Evolutionary conservation across 2,113 vertebrate genomes (phyloP).

Genomic region (zebrafish (Danio rerio)): DNA sequence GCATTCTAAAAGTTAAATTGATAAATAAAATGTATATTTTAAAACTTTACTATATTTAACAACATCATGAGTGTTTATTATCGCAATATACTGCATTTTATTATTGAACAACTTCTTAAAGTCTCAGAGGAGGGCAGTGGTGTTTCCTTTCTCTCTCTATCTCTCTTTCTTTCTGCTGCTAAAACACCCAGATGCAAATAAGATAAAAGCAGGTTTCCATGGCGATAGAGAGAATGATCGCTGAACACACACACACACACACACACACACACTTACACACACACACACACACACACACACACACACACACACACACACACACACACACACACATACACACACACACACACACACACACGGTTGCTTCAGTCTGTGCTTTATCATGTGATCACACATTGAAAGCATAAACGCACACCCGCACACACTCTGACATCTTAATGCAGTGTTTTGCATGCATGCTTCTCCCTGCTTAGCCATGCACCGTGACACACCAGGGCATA

Average conservation of each 20-base stretch:
- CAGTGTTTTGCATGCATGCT: constrained; percentile 30
- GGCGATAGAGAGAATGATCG: constrained; percentile 44
- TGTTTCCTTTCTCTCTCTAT: constrained; percentile 31
- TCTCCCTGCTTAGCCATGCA: constrained; percentile 35
- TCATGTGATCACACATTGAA: constrained; percentile 44
- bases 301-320: constrained; percentile 11
- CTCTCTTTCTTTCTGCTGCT: constrained; percentile 26
- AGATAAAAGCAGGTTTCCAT: constrained; percentile 54
- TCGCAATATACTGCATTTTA: too few relatives aligned
- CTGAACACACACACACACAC: constrained; percentile 11
- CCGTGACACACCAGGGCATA: constrained; percentile 43
- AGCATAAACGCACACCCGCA: constrained; percentile 11
- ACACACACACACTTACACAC: too few relatives aligned
- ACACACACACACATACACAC: constrained; percentile 9
- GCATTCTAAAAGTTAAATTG: too few relatives aligned
- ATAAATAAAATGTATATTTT: too few relatives aligned
- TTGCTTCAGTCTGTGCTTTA: constrained; percentile 14
- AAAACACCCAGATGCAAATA: constrained; percentile 51
- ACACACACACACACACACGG: not conserved
- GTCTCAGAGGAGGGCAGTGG: constrained; percentile 13
- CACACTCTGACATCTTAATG: constrained; percentile 5
- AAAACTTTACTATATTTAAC: too few relatives aligned
- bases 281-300: not conserved
- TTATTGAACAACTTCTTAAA: not conserved
- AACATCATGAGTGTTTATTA: too few relatives aligned